Evolutionary conservation across 1,140 invertebrate species (phyloP).

Genomic region (Magallana gigas): DNA sequence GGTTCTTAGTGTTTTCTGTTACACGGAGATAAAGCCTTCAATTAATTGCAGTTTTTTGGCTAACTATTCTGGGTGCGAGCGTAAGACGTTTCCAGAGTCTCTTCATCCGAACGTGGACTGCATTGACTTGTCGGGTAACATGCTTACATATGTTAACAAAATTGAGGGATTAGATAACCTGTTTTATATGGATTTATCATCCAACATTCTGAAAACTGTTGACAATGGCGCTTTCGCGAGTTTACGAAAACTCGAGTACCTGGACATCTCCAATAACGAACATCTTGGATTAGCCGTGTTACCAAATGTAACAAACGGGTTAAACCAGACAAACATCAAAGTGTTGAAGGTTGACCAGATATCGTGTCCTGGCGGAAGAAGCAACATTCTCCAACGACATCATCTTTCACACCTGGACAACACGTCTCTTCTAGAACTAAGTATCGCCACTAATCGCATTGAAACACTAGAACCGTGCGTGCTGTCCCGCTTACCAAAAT

Average conservation of each 20-base stretch:
- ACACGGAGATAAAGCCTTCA: neutral
- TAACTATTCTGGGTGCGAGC: neutral
- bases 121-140: neutral
- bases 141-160: neutral
- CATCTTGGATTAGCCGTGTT: slow-evolving; percentile 8
- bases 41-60: neutral
- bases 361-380: neutral
- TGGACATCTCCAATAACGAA: neutral
- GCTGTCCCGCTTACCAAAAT: neutral
- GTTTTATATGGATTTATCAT: neutral
- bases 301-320: neutral
- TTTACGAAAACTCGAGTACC: neutral
- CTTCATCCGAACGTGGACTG: neutral
- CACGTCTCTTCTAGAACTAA: neutral
- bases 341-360: slow-evolving; percentile 7
- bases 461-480: slow-evolving; percentile 8
- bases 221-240: neutral
- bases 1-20: neutral
- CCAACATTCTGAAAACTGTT: neutral
- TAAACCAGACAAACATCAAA: neutral
- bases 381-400: neutral
- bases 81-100: neutral
- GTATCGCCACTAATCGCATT: neutral
- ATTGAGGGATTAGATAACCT: neutral
- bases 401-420: neutral